Evolutionary conservation across 2,888 invertebrate species (phyloP).

Genomic region (Melanotus villosus): DNA sequence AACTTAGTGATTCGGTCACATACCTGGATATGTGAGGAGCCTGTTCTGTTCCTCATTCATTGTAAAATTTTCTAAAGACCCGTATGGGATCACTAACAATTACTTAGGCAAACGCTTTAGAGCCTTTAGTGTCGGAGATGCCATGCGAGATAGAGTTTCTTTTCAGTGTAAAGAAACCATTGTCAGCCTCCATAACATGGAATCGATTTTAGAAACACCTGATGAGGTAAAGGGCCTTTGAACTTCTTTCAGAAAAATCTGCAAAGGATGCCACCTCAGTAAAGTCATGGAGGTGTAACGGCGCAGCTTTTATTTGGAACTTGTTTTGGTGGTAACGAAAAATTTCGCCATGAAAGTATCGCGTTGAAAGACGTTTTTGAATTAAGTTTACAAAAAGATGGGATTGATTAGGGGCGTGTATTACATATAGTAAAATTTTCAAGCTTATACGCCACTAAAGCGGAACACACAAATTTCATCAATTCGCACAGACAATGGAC

Average conservation of each 20-base stretch:
- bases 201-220: conserved; percentile 20
- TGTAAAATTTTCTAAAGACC: conserved; percentile 23
- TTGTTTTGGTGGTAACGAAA: not conserved
- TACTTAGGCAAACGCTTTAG: conserved; percentile 32
- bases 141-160: conserved; percentile 25
- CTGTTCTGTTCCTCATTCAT: conserved; percentile 11
- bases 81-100: conserved; percentile 31
- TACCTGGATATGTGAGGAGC: conserved; percentile 10
- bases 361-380: no score
- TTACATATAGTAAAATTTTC: conserved; percentile 43
- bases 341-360: not conserved
- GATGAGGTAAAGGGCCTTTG: not conserved
- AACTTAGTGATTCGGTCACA: conserved; percentile 11
- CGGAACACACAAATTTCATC: conserved; percentile 59
- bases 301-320: not conserved
- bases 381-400: not conserved
- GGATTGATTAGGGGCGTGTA: not conserved
- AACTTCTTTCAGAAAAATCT: not conserved
- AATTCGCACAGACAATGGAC: conserved; percentile 58
- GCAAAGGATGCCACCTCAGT: not conserved
- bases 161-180: conserved; percentile 12
- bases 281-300: not conserved
- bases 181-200: conserved; percentile 15
- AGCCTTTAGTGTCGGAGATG: conserved; percentile 29
- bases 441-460: conserved; percentile 50